Base-by-base conservation (phyloP, 2,888 invertebrate genomes). In the Malthinus flaveolus region DNA sequence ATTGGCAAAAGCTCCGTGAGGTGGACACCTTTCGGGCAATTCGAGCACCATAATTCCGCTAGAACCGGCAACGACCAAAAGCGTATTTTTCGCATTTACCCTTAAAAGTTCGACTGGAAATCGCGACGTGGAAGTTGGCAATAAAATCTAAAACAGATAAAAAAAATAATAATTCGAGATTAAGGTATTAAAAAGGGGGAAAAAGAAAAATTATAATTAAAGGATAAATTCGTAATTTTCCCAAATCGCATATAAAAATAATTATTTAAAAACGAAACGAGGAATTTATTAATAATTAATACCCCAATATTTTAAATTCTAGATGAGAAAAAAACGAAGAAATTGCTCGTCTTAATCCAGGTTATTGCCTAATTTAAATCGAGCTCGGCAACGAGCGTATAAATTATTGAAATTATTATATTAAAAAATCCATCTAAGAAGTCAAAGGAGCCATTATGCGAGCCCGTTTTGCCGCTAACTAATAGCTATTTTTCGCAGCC, bases 351-450 rank as follows among this genome's bases (percentile, higher is more conserved):
- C 64, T 67, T 77, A 77, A 78, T 78, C 77, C 76, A 72, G 69
- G 76, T 78, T 78, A 78, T 78, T 76, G 78, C 78, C 78, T 78
- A 78, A 79, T 79, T 79, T 78, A 77, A 78, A 78, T 78, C 75
- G 75, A 70, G 70, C 65, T 62, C 51, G 57, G 58, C 64, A 52
- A 48, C 63, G 63, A 59, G 60, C 56, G 58, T 77, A 78, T 80
- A 79, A 79, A 80, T 79, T 80, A 80, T 86, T 82, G 85, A 83
- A 85, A 85, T 85, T 85, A 85, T 85, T 85, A 85, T 85, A 85
- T 86, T 85, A 85, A 86, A 85, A 85, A 85, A 85, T 85, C 85
- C 85, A 85, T 85, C 85, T 85, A 82, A 83, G 83, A 82, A 85
- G 84, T 85, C 85, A 85, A 85, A 85, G 85, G 81, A 82, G 80